phyloP scores from a whole-genome alignment of 2,888 invertebrate genomes.

The Polymixis flavicincta region DNA sequence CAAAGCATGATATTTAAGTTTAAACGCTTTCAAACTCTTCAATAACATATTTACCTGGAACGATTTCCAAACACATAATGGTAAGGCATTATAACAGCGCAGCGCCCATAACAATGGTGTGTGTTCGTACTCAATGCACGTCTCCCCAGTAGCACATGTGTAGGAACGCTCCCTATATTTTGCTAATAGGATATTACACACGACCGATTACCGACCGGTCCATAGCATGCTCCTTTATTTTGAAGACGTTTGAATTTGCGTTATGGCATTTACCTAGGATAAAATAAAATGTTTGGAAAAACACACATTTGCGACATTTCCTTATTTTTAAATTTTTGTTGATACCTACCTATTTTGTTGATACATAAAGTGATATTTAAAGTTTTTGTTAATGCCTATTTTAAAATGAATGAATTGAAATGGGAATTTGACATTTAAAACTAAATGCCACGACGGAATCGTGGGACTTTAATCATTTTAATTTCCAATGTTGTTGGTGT shows the following conservation, averaged over 20 bases:
- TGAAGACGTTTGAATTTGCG: slow-evolving; percentile 1
- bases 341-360: too few relatives aligned
- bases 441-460: not conserved
- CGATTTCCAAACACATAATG: not conserved
- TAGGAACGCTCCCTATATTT: slow-evolving; percentile 10
- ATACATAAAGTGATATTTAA: too few relatives aligned
- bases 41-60: not conserved
- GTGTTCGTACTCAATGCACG: slow-evolving; percentile 8
- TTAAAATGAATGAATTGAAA: too few relatives aligned
- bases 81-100: not conserved
- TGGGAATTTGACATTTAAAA: not conserved
- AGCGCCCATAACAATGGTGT: not conserved
- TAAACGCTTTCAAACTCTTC: not conserved
- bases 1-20: not conserved
- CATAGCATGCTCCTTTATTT: slow-evolving; percentile 1
- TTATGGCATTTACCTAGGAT: not conserved
- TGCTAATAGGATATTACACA: slow-evolving; percentile 48
- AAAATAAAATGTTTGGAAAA: not conserved
- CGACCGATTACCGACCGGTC: slow-evolving; percentile 39
- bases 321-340: not conserved
- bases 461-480: not conserved
- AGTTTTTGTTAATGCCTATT: too few relatives aligned
- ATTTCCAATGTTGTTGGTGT: not conserved
- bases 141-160: slow-evolving; percentile 19
- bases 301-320: not conserved